Conservation (phyloP, 2,113 vertebrate genomes). For the Oxygymnocypris stewartii region DNA sequence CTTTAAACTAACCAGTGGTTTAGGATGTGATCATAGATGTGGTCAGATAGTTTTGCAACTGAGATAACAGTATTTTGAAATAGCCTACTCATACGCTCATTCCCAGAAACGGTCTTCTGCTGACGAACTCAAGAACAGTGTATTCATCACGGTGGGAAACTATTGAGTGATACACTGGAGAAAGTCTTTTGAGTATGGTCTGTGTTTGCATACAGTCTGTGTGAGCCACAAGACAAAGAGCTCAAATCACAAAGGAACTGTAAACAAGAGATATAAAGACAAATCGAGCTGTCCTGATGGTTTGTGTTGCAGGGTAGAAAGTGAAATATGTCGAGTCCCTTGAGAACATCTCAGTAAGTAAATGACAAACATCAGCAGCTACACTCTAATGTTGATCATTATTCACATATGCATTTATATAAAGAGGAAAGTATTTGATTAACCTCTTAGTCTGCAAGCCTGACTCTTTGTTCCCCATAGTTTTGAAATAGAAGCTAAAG, state of each 20-base stretch:
- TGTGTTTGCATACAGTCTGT: constrained; percentile 34
- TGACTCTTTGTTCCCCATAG: constrained; percentile 7
- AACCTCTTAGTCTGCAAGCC: not conserved
- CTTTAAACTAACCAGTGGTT: not conserved
- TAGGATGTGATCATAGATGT: not conserved
- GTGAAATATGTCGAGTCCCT: not conserved
- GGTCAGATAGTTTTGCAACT: not conserved
- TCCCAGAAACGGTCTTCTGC: constrained; percentile 4
- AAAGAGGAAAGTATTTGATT: not conserved
- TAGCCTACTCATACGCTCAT: not conserved
- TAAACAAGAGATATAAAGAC: constrained; percentile 44
- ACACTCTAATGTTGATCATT: constrained; percentile 24
- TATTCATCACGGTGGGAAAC: not conserved
- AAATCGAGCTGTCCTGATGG: constrained; percentile 39
- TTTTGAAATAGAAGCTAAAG: not conserved
- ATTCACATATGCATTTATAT: constrained; percentile 21
- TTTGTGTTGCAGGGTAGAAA: constrained; percentile 17
- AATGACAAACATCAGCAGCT: not conserved
- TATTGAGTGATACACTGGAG: not conserved
- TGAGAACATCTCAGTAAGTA: not conserved
- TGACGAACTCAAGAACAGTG: not conserved
- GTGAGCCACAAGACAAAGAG: constrained; percentile 11
- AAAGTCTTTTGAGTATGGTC: not conserved
- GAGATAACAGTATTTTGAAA: not conserved
- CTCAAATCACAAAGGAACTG: not conserved